Percentiles rank a stretch among this genome's conserved stretches.
These are phyloP conservation scores for Lacanobia wlatinum DNA, from an alignment of 2,888 invertebrate genomes.

Conservation along the genomic window DNA sequence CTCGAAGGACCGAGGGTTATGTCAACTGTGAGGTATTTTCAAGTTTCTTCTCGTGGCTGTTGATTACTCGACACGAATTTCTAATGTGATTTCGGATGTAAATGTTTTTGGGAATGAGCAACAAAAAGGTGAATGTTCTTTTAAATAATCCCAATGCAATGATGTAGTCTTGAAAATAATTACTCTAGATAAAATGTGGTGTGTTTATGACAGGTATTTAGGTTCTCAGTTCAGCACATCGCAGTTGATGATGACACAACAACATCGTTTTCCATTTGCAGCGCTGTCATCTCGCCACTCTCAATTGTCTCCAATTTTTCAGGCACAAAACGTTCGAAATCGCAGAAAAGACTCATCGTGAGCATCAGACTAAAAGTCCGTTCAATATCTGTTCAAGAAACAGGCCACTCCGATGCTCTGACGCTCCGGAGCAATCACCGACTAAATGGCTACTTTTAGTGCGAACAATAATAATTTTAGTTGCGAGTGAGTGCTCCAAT, in stretches of 20 bases:
- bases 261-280: not conserved
- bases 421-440: constrained; percentile 77
- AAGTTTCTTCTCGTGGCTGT: constrained; percentile 84
- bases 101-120: constrained; percentile 41
- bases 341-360: constrained; percentile 40
- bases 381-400: constrained; percentile 70
- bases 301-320: constrained; percentile 4
- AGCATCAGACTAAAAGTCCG: constrained; percentile 66
- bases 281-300: not conserved
- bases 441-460: constrained; percentile 88
- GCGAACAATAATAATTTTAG: constrained; percentile 90
- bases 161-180: not conserved
- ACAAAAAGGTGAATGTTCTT: constrained; percentile 12
- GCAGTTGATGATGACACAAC: too few species aligned
- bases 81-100: constrained; percentile 58
- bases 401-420: constrained; percentile 68
- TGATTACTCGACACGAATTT: constrained; percentile 79
- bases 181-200: not conserved
- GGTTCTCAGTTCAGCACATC: not conserved
- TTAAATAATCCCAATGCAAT: not conserved
- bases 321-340: constrained; percentile 34
- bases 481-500: constrained; percentile 87
- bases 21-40: constrained; percentile 88
- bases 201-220: not conserved
- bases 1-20: constrained; percentile 88